Conservation (phyloP, 1,140 invertebrate genomes). For the Drosophila equinoxialis region DNA sequence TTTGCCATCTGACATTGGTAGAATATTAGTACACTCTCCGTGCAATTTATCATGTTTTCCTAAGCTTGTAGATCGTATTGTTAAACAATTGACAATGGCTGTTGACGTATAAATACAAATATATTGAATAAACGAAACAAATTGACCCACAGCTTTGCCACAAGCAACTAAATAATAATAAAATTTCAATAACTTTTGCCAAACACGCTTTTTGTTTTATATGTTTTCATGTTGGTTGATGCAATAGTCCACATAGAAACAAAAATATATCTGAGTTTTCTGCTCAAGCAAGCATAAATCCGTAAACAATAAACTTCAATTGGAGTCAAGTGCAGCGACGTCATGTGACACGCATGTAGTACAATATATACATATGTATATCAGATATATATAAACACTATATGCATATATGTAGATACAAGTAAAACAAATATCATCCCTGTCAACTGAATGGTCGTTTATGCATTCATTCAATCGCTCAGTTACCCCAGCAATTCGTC, state of each 20-base stretch:
- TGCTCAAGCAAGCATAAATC: constrained; percentile 75
- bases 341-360: constrained; percentile 20
- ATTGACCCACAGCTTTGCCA: not conserved
- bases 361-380: constrained; percentile 34
- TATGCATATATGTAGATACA: constrained; percentile 19
- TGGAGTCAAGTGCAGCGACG: constrained; percentile 72
- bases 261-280: constrained; percentile 46
- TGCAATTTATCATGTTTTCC: too few relatives aligned
- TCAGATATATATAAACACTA: not conserved
- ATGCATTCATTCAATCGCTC: constrained; percentile 50
- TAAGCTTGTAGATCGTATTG: too few relatives aligned
- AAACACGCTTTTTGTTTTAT: not conserved
- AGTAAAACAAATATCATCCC: constrained; percentile 32
- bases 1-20: too few relatives aligned
- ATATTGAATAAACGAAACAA: too few relatives aligned
- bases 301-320: constrained; percentile 72
- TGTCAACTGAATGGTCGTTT: constrained; percentile 33
- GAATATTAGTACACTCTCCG: too few relatives aligned
- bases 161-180: not conserved
- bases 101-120: too few relatives aligned
- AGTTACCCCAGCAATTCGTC: constrained; percentile 6
- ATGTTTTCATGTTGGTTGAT: not conserved
- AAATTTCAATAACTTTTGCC: not conserved
- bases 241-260: not conserved
- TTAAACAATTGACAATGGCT: too few relatives aligned